Evolutionary conservation across 2,888 invertebrate genomes (phyloP), one percentile per base, ranked within the genome.

Genomic region (Cacoxenus indagator): DNA sequence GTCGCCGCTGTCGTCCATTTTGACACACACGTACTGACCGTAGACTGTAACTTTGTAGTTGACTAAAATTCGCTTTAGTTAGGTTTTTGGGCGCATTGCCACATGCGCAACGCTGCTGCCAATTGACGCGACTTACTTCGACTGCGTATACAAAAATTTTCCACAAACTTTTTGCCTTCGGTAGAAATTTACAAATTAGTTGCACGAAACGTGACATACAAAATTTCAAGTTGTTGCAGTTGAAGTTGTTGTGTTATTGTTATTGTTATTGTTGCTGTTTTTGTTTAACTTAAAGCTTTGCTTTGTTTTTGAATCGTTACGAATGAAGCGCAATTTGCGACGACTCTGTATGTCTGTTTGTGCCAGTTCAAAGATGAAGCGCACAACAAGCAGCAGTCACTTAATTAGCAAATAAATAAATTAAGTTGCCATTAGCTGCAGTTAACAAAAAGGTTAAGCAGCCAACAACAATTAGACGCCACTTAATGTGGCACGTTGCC

Each of bases 321-420:
- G 37, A n/a, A n/a, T 11, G 11, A 37, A 37, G 37, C 37, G 37
- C 11, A n/a, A n/a, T 48, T 48, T 1, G 2, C 2, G 48, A n/a
- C n/a, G 19, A 19, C n/a, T 64, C 1, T 64, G 27, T 64, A 6
- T 24, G 37, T 46, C 22, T 64, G 45, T 17, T 46, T 19, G 51
- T 51, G 51, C 19, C 17, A 51, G 51, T 51, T 51, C 51, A 51
- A 51, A 51, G 51, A 19, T 51, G 37, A 37, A 11, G 37, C 37
- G n/a, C 26, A 54, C 11, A 11, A 65, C 79, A 73, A 72, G 71
- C 74, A 72, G 17, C 31, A 24, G 54, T 29, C 26, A 78, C 75
- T 82, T 80, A 80, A 80, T 80, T 80, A 80, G 78, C 71, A 77
- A 77, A 82, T 80, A 77, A 75, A 80, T 82, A 78, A 77, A 82